Percentiles rank a stretch among this genome's conserved stretches.
These are phyloP conservation scores for Discoglossus pictus DNA, from an alignment of 2,797 vertebrate species.

Conservation along the genomic window DNA sequence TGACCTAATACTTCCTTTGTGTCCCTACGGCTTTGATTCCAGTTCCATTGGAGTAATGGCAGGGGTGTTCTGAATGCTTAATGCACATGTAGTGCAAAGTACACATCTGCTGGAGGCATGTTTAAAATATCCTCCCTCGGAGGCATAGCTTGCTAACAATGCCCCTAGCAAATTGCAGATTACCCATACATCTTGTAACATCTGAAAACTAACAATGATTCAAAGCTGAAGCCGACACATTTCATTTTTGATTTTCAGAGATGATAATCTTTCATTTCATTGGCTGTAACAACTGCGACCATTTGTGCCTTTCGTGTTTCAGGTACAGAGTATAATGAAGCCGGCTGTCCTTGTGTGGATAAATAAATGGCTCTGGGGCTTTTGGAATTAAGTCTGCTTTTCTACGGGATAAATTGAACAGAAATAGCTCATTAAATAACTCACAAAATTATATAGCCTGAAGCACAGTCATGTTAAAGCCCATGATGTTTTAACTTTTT, in stretches of 20 bases:
- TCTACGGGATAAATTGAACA: constrained; percentile 57
- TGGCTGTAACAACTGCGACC: constrained; percentile 63
- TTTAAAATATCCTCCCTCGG: constrained; percentile 81
- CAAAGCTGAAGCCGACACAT: constrained; percentile 68
- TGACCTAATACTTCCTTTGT: constrained; percentile 82
- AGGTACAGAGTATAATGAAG: constrained; percentile 63
- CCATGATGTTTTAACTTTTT: constrained; percentile 49
- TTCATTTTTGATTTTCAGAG: constrained; percentile 75
- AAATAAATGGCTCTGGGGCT: constrained; percentile 57
- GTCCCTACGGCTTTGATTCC: constrained; percentile 77
- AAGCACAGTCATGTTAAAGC: constrained; percentile 44
- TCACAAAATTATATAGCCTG: constrained; percentile 55
- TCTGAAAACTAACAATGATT: constrained; percentile 59
- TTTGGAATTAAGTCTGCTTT: constrained; percentile 50
- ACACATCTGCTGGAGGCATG: constrained; percentile 84
- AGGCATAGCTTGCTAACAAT: constrained; percentile 86
- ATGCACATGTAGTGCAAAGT: constrained; percentile 59
- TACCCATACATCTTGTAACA: constrained; percentile 63
- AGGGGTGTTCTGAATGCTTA: constrained; percentile 60
- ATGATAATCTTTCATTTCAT: constrained; percentile 79
- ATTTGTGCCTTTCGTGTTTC: constrained; percentile 64
- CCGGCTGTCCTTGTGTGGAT: constrained; percentile 42
- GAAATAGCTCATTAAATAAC: constrained; percentile 64
- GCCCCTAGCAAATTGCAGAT: constrained; percentile 90
- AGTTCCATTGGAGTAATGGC: constrained; percentile 62